Conservation (phyloP, 2,797 vertebrate species). For the Amblyopsis hoosieri region DNA sequence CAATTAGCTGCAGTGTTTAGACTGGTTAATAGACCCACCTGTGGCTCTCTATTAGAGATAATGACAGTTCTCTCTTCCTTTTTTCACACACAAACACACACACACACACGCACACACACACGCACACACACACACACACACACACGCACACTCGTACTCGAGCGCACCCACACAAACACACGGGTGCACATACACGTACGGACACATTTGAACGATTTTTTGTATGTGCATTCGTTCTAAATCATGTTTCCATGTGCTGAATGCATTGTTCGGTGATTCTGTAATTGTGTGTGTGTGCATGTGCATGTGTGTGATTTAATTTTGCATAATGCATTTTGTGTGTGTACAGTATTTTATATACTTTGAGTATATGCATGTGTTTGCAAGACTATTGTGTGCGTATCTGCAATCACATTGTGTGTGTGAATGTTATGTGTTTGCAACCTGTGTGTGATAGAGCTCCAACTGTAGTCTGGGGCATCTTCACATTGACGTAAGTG, state of each 20-base stretch:
- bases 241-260: slow-evolving; percentile 6
- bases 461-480: slow-evolving; percentile 49
- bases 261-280: not conserved
- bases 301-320: not conserved
- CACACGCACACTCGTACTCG: slow-evolving; percentile 1
- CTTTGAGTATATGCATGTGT: not conserved
- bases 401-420: not conserved
- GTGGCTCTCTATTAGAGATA: slow-evolving; percentile 37
- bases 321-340: not conserved
- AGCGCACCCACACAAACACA: not conserved
- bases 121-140: not conserved
- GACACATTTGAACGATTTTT: not conserved
- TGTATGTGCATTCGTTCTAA: not conserved
- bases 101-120: slow-evolving; percentile 2
- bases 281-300: not conserved
- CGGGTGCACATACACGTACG: not conserved
- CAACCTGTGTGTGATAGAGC: slow-evolving; percentile 16
- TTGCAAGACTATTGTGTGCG: not conserved
- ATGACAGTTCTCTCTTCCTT: slow-evolving; percentile 4
- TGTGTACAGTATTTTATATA: not conserved
- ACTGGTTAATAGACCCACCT: slow-evolving; percentile 64
- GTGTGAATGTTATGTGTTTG: not conserved
- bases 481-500: slow-evolving; percentile 19
- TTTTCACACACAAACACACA: slow-evolving; percentile 8
- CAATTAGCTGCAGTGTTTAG: slow-evolving; percentile 51